Base-by-base conservation (phyloP, 2,888 invertebrate genomes). In the Chirona hameri region DNA sequence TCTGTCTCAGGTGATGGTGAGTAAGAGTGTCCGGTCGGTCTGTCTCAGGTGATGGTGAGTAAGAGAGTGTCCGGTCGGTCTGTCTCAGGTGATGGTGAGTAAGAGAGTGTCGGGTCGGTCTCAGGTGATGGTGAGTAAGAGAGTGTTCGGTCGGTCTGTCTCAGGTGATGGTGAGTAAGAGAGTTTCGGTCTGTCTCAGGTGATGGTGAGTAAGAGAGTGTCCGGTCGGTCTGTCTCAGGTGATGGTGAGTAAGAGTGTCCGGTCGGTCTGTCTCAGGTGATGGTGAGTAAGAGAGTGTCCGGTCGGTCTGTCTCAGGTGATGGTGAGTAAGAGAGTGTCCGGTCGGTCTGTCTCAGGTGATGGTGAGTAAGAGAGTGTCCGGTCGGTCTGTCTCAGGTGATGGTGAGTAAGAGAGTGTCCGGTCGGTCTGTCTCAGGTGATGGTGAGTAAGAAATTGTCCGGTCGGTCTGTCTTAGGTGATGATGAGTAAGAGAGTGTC, bases 211-310 rank as follows among this genome's bases (percentile, higher is more conserved):
- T n/a, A n/a, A n/a, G n/a, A n/a, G n/a, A 39, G 39, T 39, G 39
- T 5, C 39, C 39, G 39, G 39, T 60, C 60, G 24, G 3, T 81
- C 39, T 57, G 18, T 82, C 82, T 24, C 72, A 86, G 85, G 86
- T 89, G 86, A 86, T 89, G 72, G 88, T 94, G 85, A 95, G 95
- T 87, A 93, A 94, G 86, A 95, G 95, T 57, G 94, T 96, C 82
- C 95, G 39, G 39, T 60, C 60, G 24, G 3, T 81, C 39, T 57
- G 18, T 82, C 82, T 24, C 72, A 86, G 85, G 86, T 89, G 86
- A 86, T 89, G 72, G 88, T 94, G 85, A 95, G 95, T n/a, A n/a
- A n/a, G n/a, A n/a, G n/a, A 39, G 39, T 39, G 39, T 5, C 39
- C 39, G 39, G 39, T 60, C 60, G 24, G 3, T 81, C 39, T 57